Conservation (phyloP, 2,797 vertebrate genomes). For the Oreochromis mossambicus region DNA sequence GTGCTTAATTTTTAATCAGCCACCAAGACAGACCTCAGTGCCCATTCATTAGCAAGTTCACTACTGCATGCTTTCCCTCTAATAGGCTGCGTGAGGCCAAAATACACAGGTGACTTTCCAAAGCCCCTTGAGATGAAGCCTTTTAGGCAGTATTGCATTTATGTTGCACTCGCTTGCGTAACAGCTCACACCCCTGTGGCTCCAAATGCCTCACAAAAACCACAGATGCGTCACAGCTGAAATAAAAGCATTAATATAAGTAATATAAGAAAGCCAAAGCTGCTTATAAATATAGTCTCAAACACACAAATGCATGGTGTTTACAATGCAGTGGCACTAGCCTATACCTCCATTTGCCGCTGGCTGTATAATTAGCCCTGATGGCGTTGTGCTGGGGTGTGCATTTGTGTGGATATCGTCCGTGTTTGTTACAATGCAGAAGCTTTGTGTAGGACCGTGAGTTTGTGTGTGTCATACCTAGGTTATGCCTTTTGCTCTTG, state of each 20-base stretch:
- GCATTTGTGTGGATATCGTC: background rate
- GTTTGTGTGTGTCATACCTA: slow-evolving; percentile 78
- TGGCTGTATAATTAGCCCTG: background rate
- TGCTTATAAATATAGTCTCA: background rate
- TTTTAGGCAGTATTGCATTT: slow-evolving; percentile 11
- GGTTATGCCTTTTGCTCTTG: slow-evolving; percentile 95
- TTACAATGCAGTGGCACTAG: background rate
- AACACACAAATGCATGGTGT: background rate
- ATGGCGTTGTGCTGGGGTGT: background rate
- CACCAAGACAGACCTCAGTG: background rate
- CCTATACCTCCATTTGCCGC: background rate
- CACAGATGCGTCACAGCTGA: background rate
- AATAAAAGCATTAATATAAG: background rate
- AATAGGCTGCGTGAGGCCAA: background rate
- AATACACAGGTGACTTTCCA: slow-evolving; percentile 28
- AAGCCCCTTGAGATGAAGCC: background rate
- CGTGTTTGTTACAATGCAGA: background rate
- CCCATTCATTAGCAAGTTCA: slow-evolving; percentile 5
- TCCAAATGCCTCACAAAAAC: background rate
- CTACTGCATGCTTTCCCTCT: background rate
- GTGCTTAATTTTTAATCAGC: background rate
- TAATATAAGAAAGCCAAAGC: background rate
- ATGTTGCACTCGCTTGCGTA: slow-evolving; percentile 37
- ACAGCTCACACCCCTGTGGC: background rate
- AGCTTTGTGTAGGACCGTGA: background rate